Base-by-base conservation (phyloP, 2,113 vertebrate genomes). In the Argyrosomus japonicus region DNA sequence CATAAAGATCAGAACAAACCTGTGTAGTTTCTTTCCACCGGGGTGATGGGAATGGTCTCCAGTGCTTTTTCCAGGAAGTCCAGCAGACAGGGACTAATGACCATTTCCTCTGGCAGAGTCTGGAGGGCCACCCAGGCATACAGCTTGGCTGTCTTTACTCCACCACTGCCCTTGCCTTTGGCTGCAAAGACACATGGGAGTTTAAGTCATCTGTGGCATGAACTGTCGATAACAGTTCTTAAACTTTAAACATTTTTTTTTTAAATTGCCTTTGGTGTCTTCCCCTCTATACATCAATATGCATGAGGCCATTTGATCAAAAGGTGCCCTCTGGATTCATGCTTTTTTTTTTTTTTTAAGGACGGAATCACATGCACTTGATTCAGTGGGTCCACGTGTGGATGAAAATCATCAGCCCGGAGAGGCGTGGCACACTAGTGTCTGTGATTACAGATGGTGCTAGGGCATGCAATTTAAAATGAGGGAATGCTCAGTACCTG, bases 61-160 rank as follows among this genome's bases (percentile, higher is more conserved):
- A 99, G 93, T 3, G 98, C 98, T 93, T 99, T 99, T 87, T 99
- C 98, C 81, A 99, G 93, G 53, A 99, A 99, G 89, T 99, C 98
- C 81, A 99, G 93, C 21, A 99, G 90, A 91, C 97, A 99, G 6
- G 98, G 98, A 65, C 98, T 99, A 89, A 99, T 99, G 53, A 99
- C 98, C 98, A 99, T 99, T 88, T 99, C 98, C 84, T 99, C 98
- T 2, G 98, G 98, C 81, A 99, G 91, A 0, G 98, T 99, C 91
- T 99, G 98, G 13, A 99, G 97, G 0, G 98, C 98, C 77, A 99
- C 98, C 98, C 98, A 99, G 0, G 98, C 98, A 0, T 99, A 99
- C 1, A 99, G 93, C 82, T 99, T 99, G 69, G 98, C 98, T 0
- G 95, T 97, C 95, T 99, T 99, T 29, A 99, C 95, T 60, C 97